Evolutionary conservation across 2,113 vertebrate genomes (phyloP), one percentile per base, ranked within the genome.

Genomic region (Platysternon megacephalum): DNA sequence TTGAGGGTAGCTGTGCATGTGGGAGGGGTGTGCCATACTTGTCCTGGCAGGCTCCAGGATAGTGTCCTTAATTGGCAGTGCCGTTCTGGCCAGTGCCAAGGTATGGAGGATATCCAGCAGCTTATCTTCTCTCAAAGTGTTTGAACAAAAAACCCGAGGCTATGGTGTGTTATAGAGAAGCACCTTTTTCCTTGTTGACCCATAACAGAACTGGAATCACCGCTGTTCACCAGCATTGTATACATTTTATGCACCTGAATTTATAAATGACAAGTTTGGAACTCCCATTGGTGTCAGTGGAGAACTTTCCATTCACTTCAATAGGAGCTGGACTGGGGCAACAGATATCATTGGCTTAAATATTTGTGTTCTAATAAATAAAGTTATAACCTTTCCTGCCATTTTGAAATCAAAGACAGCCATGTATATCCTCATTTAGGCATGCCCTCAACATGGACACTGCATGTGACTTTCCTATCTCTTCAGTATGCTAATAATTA

Each of bases 391-490:
- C 4, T 61, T 90, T 65, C 21, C 79, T 24, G 26, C 2, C 2
- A 2, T 84, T 35, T 82, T 51, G 32, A 5, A 93, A 51, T 4
- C 19, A 39, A 89, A 90, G 26, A 10, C 2, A 55, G 82, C 72
- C 13, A 2, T 0, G 0, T 1, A 9, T 19, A 12, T 84, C 44
- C 72, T 49, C 68, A 6, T 29, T 74, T 19, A 48, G 12, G 29
- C 68, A 39, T 2, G 21, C 58, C 28, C 49, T 42, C 2, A 26
- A 12, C 10, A 32, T 29, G 46, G 87, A n/a, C 35, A 39, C 35
- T 21, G 9, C 8, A n/a, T 39, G 19, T n/a, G 17, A 68, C 11
- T 44, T 51, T 24, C 24, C 11, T 42, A 19, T 35, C 22, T 1
- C 26, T n/a, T 39, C 1, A 2, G 14, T 26, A 76, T 89, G 51